Base-by-base conservation (phyloP, 2,888 invertebrate genomes). In the Erannis defoliaria region DNA sequence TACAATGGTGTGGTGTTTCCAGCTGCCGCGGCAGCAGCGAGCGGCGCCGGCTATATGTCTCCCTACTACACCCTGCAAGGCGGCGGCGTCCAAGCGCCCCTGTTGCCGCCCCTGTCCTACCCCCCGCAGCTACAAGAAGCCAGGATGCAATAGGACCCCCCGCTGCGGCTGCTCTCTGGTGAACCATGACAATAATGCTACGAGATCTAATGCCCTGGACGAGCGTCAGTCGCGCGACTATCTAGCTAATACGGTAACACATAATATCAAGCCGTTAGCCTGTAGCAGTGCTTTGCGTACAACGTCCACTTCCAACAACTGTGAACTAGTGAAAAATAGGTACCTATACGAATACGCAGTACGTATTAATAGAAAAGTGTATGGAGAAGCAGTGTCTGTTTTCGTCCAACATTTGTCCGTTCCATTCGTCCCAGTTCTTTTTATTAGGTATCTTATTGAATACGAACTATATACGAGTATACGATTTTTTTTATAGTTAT, bases 71-170 rank as follows among this genome's bases (percentile, higher is more conserved):
- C 96, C 35, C 88, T 96, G 68, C 96, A 95, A 5, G 86, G 90
- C 0, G 94, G 94, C 23, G 94, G 95, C 8, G 89, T 93, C 9
- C 95, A 93, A 60, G 91, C 90, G 0, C 95, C 94, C 18, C 93
- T 95, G 10, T 95, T 96, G 68, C 96, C 96, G 0, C 95, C 94
- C 1, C 94, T 95, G 29, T 88, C 94, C 9, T 94, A 94, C 79
- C 94, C 94, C n/a, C 94, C 94, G 48, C 94, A 95, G 61, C 94
- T 96, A 61, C 96, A 96, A 86, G 96, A 96, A 85, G 96, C 96
- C 46, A 93, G 96, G 81, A 95, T 96, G 90, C 96, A 96, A 88
- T 96, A 95, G 87, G 74, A 67, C 58, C 49, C 66, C 55, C 6
- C n/a, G 37, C 2, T 16, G 31, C 48, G 54, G 58, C 55, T 50